Base-by-base conservation (phyloP, 1,140 invertebrate genomes). In the Anastrepha obliqua region DNA sequence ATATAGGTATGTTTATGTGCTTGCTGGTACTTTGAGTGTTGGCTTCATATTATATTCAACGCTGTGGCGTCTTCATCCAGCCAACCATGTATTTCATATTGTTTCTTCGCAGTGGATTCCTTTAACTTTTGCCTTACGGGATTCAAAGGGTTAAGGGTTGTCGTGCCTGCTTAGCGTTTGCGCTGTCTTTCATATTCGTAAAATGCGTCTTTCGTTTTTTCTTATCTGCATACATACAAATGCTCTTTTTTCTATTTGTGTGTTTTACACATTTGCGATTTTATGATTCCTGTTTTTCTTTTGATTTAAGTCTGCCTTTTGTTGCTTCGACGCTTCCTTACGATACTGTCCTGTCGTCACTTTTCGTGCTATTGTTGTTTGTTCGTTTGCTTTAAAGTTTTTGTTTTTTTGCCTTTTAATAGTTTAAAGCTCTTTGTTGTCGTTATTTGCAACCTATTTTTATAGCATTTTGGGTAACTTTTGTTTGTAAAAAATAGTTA, bases 261-360 rank as follows among this genome's bases (percentile, higher is more conserved):
- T 67, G 3, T 7, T 39, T 20, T 29, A 8, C 17, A 29, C 64
- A 6, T 67, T 39, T 47, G 15, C 44, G 70, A 11, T 6, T 20
- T 78, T 78, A 17, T 55, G 8, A n/a, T 7, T 9, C 39, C 17
- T n/a, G 51, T 55, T 8, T 81, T 55, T 51, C 15, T 62, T 17
- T 55, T 81, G 2, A 81, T 81, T 20, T 55, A 20, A 55, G 47
- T 55, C 17, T 47, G 51, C 8, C 67, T 13, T 20, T 81, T 81
- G 47, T 81, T 81, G 74, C n/a, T 81, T 81, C n/a, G 47, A 29
- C 47, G 74, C 8, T 81, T 81, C 8, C 17, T 78, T 78, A 9
- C 17, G 9, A 47, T 55, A 47, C n/a, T 15, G 8, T 62, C 15
- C 60, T 62, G 60, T 29, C n/a, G 60, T 62, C 15, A 17, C 15